Conservation (phyloP, 2,113 vertebrate species). For the Campylomormyrus numenius region DNA sequence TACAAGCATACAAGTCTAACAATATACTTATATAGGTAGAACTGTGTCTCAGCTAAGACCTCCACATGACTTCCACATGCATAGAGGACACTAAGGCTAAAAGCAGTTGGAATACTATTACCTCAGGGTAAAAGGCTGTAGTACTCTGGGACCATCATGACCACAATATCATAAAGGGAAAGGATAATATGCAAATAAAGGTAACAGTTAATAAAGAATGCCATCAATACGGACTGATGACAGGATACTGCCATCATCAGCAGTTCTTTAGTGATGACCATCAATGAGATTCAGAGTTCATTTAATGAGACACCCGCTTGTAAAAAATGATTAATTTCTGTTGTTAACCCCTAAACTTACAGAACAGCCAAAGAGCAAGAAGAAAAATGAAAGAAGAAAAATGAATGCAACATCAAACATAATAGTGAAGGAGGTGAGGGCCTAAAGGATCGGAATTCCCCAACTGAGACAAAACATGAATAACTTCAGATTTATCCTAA, state of each 20-base stretch:
- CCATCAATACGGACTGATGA: neutral
- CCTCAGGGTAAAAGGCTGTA: neutral
- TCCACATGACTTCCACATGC: neutral
- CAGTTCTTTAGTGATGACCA: too few species aligned
- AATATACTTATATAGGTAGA: neutral
- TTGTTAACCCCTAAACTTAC: neutral
- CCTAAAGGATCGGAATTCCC: neutral
- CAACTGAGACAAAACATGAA: neutral
- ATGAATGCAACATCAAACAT: neutral
- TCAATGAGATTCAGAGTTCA: neutral
- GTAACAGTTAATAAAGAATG: neutral
- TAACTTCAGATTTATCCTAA: neutral
- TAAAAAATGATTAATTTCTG: neutral
- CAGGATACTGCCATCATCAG: neutral
- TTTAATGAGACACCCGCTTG: neutral
- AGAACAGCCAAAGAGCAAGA: neutral
- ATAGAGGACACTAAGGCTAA: neutral
- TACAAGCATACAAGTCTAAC: neutral
- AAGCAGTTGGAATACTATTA: neutral
- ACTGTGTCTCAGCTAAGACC: neutral
- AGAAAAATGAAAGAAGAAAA: neutral
- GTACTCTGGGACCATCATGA: neutral
- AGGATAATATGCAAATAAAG: neutral
- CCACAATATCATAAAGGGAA: neutral
- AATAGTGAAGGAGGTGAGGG: neutral